A percentile compares a stretch with the other conserved stretches of the same genome.
phyloP scores from a whole-genome alignment of 2,797 vertebrate genomes.

The Anguilla obscura region DNA sequence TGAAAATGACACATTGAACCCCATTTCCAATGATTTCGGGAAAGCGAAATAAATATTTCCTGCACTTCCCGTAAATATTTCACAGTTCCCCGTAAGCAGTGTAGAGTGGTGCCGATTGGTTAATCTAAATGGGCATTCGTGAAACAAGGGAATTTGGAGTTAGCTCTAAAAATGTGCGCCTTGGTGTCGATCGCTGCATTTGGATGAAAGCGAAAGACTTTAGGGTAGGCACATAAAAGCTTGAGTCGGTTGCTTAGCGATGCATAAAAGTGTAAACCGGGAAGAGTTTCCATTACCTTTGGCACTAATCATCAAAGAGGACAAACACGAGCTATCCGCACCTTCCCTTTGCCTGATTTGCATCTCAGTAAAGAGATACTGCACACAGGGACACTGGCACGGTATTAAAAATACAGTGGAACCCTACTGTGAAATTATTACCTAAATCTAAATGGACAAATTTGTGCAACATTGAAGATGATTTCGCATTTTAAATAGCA shows the following conservation, averaged over 20 bases:
- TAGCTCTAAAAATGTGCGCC: neutral
- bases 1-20: too few species aligned
- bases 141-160: neutral
- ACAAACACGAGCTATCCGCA: neutral
- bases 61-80: too few species aligned
- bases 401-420: neutral
- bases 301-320: neutral
- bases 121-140: neutral
- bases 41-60: neutral
- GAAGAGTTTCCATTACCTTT: neutral
- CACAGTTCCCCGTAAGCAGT: neutral
- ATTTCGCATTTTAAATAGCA: too few species aligned
- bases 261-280: slow-evolving; percentile 1
- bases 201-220: neutral
- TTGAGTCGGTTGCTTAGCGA: neutral
- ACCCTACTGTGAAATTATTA: neutral
- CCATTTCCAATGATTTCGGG: neutral
- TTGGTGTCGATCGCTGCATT: neutral
- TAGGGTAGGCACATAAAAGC: neutral
- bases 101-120: neutral
- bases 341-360: neutral
- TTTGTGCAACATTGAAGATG: too few species aligned
- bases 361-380: neutral
- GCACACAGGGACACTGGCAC: neutral
- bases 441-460: neutral